phyloP scores from a whole-genome alignment of 2,113 vertebrate species.

The Panthera uncia region DNA sequence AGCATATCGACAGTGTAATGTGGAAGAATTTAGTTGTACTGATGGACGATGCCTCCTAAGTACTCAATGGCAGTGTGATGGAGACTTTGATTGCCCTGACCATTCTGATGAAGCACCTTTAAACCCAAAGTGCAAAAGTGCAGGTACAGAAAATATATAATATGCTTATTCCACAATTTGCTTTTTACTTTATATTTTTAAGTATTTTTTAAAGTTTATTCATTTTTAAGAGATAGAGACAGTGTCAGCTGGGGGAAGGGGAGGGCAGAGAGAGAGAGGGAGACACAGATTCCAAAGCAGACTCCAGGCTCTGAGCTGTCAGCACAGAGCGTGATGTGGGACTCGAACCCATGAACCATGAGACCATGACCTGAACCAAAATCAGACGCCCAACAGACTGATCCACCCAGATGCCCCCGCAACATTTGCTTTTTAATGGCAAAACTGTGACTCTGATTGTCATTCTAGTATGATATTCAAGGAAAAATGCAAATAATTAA shows the following conservation, averaged over 20 bases:
- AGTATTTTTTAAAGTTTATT: no score
- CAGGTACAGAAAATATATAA: slow-evolving; percentile 84
- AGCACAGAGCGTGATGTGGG: no score
- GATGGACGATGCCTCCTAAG: slow-evolving; percentile 96
- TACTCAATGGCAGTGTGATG: slow-evolving; percentile 96
- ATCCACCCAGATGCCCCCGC: no score
- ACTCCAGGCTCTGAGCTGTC: no score
- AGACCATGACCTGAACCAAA: no score
- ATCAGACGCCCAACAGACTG: no score
- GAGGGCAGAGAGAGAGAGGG: no score
- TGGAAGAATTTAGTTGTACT: slow-evolving; percentile 93
- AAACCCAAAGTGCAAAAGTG: slow-evolving; percentile 93
- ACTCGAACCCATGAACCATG: no score
- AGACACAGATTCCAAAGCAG: no score
- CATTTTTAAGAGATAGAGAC: no score
- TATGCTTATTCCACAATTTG: background rate
- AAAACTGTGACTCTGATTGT: background rate
- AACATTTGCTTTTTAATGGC: background rate
- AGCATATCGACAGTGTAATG: slow-evolving; percentile 93
- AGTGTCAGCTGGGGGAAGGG: no score
- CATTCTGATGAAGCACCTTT: slow-evolving; percentile 96
- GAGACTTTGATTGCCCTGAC: slow-evolving; percentile 96
- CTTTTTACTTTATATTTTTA: background rate
- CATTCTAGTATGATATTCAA: background rate
- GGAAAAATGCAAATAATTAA: background rate